phyloP scores from a whole-genome alignment of 2,113 vertebrate genomes.

The Pipra filicauda region DNA sequence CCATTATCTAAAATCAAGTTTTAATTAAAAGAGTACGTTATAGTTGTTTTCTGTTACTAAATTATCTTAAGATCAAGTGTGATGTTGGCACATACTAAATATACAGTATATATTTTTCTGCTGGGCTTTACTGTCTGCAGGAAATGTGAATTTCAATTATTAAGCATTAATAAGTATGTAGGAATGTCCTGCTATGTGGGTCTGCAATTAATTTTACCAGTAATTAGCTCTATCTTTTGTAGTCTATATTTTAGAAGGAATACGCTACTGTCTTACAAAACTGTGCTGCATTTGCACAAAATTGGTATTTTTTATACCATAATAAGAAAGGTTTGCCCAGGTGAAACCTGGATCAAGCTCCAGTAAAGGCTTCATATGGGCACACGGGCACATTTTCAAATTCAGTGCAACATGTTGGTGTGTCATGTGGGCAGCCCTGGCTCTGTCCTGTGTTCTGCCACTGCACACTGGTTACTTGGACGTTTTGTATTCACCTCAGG shows the following conservation, averaged over 20 bases:
- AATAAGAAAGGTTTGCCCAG: not conserved
- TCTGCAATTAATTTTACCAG: not conserved
- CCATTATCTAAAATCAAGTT: conserved; percentile 49
- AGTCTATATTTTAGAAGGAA: not conserved
- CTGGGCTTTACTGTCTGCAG: conserved; percentile 24
- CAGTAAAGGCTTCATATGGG: not conserved
- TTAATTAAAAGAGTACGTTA: conserved; percentile 35
- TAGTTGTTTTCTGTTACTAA: conserved; percentile 37
- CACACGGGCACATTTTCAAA: not conserved
- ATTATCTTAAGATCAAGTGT: not conserved
- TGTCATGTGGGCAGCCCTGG: not conserved
- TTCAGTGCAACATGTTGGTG: not conserved
- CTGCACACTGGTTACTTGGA: not conserved
- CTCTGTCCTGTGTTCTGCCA: not conserved
- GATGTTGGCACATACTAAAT: conserved; percentile 4
- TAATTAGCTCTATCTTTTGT: not conserved
- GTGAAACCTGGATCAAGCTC: not conserved
- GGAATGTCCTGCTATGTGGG: not conserved
- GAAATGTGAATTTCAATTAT: not conserved
- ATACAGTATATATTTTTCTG: not conserved
- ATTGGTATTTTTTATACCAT: not conserved
- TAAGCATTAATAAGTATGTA: not conserved
- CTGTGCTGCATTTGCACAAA: not conserved
- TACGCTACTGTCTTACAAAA: not conserved
- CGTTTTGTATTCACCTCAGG: not conserved